Evolutionary conservation across 2,888 invertebrate species (phyloP).

Genomic region (Rhyacophila evoluta): DNA sequence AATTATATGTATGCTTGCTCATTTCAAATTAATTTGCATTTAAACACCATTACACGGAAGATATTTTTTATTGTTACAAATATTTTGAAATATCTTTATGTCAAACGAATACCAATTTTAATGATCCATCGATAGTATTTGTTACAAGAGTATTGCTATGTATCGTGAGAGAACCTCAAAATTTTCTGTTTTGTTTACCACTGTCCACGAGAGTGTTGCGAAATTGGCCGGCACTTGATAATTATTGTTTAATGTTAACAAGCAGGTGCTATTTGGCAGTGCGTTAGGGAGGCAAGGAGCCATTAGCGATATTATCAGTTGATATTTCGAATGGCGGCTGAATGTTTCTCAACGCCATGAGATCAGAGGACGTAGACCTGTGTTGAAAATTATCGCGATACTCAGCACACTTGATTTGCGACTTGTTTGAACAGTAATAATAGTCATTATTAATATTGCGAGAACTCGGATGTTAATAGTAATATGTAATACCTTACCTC

Average conservation of each 20-base stretch:
- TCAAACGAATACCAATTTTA: no score
- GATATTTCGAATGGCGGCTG: neutral
- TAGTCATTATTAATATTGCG: neutral
- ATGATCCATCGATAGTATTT: no score
- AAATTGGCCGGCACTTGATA: neutral
- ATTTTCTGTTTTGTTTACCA: neutral
- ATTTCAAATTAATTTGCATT: no score
- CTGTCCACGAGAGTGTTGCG: neutral
- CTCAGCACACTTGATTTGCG: neutral
- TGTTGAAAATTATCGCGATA: neutral
- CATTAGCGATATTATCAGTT: neutral
- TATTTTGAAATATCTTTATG: no score
- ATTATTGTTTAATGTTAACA: neutral
- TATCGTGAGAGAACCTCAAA: no score
- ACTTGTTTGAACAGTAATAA: constrained; percentile 17
- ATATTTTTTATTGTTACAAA: no score
- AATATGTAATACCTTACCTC: no score
- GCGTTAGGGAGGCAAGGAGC: neutral
- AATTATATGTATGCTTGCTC: no score
- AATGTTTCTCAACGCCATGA: constrained; percentile 11
- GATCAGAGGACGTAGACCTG: constrained; percentile 17
- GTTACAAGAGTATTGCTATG: no score
- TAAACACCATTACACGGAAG: no score
- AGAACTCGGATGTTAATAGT: neutral
- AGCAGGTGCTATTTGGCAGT: neutral